Evolutionary conservation across 2,113 vertebrate species (phyloP).

Genomic region (Pygoscelis antarcticus): DNA sequence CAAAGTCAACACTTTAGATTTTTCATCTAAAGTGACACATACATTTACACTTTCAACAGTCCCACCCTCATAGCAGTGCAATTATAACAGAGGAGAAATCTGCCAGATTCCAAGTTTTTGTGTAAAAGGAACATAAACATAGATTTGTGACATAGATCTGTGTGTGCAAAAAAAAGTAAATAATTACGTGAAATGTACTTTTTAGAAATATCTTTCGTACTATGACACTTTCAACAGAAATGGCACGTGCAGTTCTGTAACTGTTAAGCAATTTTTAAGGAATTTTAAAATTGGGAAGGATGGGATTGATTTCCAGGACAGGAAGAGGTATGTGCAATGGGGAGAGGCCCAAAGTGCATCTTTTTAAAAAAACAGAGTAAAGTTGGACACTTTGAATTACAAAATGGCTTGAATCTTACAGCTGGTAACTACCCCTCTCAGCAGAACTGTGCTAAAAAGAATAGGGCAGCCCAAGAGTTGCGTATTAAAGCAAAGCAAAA

Average conservation of each 20-base stretch:
- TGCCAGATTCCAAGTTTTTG: background rate
- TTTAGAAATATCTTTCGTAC: background rate
- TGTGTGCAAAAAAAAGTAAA: background rate
- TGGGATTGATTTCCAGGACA: background rate
- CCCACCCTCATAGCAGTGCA: background rate
- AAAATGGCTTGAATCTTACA: background rate
- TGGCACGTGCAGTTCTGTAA: background rate
- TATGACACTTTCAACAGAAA: background rate
- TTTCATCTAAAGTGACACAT: background rate
- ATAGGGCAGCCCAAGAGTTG: background rate
- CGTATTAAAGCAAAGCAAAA: conserved; percentile 5
- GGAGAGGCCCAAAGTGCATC: background rate
- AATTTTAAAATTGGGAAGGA: background rate
- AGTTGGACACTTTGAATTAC: background rate
- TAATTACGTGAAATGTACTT: background rate
- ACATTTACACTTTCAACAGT: background rate
- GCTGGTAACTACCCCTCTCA: background rate
- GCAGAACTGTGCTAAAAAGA: background rate
- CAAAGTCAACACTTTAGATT: background rate
- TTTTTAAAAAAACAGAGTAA: background rate
- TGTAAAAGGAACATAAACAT: background rate
- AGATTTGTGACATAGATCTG: background rate
- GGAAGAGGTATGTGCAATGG: background rate
- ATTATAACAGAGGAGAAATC: background rate
- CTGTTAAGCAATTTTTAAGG: background rate